Evolutionary conservation across 1,140 invertebrate species (phyloP).

Genomic region (Schlechtendalia chinensis): DNA sequence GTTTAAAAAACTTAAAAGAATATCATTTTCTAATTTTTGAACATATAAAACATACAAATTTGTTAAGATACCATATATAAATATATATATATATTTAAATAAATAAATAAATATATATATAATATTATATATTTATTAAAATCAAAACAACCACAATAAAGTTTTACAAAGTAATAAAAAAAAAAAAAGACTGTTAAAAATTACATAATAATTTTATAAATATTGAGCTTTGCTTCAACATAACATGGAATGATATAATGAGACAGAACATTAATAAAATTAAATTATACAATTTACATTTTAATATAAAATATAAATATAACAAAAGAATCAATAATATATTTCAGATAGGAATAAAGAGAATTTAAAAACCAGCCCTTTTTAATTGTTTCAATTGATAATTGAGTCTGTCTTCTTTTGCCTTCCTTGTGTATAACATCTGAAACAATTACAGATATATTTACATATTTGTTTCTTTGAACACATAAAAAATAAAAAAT

Average conservation of each 20-base stretch:
- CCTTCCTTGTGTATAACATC: slow-evolving; percentile 68
- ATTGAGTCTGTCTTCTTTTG: slow-evolving; percentile 73
- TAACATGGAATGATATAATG: background rate
- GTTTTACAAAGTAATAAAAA: too few relatives aligned
- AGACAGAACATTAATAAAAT: background rate
- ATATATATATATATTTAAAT: too few relatives aligned
- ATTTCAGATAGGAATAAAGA: background rate
- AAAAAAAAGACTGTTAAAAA: too few relatives aligned
- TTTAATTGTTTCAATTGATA: slow-evolving; percentile 70
- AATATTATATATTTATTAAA: too few relatives aligned
- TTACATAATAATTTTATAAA: background rate
- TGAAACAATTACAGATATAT: slow-evolving; percentile 51
- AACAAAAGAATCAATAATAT: background rate
- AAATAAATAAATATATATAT: too few relatives aligned
- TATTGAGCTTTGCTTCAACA: slow-evolving; percentile 12
- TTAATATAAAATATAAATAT: too few relatives aligned
- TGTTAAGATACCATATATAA: background rate
- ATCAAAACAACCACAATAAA: background rate
- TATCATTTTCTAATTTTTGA: background rate
- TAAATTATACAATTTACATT: background rate
- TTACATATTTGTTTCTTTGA: background rate
- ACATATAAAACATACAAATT: too few relatives aligned
- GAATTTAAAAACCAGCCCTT: slow-evolving; percentile 60
- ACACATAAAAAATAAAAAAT: background rate
- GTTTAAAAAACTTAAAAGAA: background rate